phyloP scores from a whole-genome alignment of 2,113 vertebrate species.

The Oncorhynchus nerka region DNA sequence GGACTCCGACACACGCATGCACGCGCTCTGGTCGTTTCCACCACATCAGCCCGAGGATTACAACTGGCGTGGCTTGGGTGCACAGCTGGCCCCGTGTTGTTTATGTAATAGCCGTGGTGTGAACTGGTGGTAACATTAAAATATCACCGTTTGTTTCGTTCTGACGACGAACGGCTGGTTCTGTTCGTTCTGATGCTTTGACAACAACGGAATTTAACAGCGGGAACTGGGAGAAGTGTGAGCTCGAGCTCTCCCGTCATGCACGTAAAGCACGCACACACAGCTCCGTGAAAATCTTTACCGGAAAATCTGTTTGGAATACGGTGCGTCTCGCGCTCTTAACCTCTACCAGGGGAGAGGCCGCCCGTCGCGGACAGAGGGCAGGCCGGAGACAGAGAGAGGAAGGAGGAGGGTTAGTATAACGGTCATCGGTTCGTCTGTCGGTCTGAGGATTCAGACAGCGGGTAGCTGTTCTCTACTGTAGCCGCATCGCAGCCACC shows the following conservation, averaged over 20 bases:
- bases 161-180: conserved; percentile 39
- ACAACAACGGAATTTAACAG: conserved; percentile 43
- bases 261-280: conserved; percentile 37
- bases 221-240: conserved; percentile 41
- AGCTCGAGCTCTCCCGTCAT: conserved; percentile 50
- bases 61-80: conserved; percentile 51
- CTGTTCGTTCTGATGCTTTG: conserved; percentile 9
- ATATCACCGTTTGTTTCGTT: conserved; percentile 27
- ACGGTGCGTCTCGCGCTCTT: neutral
- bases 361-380: neutral
- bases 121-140: conserved; percentile 43
- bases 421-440: neutral
- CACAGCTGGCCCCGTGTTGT: conserved; percentile 57
- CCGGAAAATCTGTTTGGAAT: conserved; percentile 20
- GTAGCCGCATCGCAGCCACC: conserved; percentile 39
- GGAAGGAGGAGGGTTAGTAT: neutral
- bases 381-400: neutral
- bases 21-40: neutral
- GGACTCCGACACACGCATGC: neutral
- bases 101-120: conserved; percentile 62
- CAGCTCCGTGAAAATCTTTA: conserved; percentile 53
- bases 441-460: neutral
- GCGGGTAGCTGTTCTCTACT: conserved; percentile 33
- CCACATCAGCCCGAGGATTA: conserved; percentile 37
- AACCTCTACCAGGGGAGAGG: neutral